Percentiles rank a stretch among this genome's conserved stretches.
Evolutionary conservation across 2,888 invertebrate genomes (phyloP).

Genomic region (Crossocerus cetratus): DNA sequence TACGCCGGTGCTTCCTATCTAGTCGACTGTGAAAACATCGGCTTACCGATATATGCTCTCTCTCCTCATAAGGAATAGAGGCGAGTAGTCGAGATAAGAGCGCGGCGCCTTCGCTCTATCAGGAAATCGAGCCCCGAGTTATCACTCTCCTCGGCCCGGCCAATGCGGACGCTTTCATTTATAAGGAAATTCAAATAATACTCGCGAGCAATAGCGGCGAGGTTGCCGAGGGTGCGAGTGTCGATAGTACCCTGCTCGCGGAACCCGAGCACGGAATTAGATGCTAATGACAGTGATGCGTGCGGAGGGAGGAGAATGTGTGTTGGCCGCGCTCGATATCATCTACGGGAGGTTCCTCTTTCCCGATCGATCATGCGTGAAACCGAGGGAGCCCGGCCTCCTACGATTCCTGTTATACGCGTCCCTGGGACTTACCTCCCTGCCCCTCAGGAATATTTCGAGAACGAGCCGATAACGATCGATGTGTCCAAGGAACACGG

Average conservation of each 20-base stretch:
- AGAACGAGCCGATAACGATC: slow-evolving; percentile 60
- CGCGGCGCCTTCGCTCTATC: no score
- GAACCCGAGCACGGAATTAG: slow-evolving; percentile 17
- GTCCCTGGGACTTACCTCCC: slow-evolving; percentile 40
- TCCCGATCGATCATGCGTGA: slow-evolving; percentile 56
- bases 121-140: no score
- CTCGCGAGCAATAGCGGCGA: no score
- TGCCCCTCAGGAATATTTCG: slow-evolving; percentile 57
- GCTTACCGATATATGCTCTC: no score
- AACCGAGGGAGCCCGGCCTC: slow-evolving; percentile 36
- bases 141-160: no score
- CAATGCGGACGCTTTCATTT: no score
- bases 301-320: slow-evolving; percentile 4
- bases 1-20: neutral
- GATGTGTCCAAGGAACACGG: slow-evolving; percentile 46
- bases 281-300: slow-evolving; percentile 26
- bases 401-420: slow-evolving; percentile 54
- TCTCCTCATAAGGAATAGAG: no score
- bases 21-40: no score
- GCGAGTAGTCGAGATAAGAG: no score
- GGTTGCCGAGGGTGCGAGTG: slow-evolving; percentile 11
- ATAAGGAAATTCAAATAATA: no score
- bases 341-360: slow-evolving; percentile 32
- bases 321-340: slow-evolving; percentile 28
- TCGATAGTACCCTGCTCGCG: neutral